Base-by-base conservation (phyloP, 2,797 vertebrate genomes). In the Cyprinodon diabolis region DNA sequence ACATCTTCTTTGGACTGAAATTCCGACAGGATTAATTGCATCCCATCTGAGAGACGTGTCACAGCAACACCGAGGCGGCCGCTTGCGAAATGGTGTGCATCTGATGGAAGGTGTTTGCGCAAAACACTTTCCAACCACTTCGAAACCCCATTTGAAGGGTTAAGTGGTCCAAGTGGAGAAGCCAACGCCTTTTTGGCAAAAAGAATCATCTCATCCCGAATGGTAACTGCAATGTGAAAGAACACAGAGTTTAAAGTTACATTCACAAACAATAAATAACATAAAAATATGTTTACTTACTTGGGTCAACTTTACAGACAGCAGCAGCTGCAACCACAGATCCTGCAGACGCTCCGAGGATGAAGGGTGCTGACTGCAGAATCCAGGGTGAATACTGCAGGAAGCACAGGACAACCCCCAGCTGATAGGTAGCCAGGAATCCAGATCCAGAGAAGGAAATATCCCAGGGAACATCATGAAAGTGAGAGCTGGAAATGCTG, bases 401-500 rank as follows among this genome's bases (percentile, higher is more conserved):
- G 11, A 98, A 84, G 76, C 96, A 96, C n/a, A 96, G 94, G 30
- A 96, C 94, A 0, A 94, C 96, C 8, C 97, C 97, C 0, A 97
- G 82, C 92, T 98, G 97, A 85, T 98, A 99, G 30, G 95, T 94
- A 51, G 92, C 92, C 11, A 98, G 82, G 82, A 97, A 99, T n/a
- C 97, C 97, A 0, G 96, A 97, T 63, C 97, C 97, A 0, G 97
- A 96, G 66, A 98, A 98, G 63, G 96, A 93, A 72, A 94, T 81
- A 17, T 88, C 86, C 1, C 6, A 55, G 40, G 90, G 80, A 71
- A 19, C 30, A 43, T 91, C 82, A 7, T 2, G 10, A 72, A 63
- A 63, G 35, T 74, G 71, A 73, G 70, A 78, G 14, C 54, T 81
- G 0, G 76, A 81, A 35, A 83, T 56, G 58, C 83, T 84, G 0